phyloP scores from a whole-genome alignment of 2,797 vertebrate genomes.

The Siniperca undulata region DNA sequence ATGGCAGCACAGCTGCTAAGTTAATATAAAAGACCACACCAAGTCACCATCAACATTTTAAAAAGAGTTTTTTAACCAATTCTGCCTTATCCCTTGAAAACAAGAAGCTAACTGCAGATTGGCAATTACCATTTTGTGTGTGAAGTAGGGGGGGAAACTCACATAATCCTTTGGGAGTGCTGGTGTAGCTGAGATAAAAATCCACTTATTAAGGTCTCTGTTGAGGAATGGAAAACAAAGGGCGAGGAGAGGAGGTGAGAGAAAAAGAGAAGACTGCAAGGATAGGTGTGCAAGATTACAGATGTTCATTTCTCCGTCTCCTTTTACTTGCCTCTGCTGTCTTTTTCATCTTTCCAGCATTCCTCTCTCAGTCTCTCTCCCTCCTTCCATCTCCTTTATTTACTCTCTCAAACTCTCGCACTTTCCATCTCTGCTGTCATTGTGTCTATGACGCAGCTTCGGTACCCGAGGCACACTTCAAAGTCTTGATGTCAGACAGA shows the following conservation, averaged over 20 bases:
- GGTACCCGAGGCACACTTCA: conserved; percentile 60
- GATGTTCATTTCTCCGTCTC: conserved; percentile 59
- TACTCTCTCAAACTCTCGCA: conserved; percentile 36
- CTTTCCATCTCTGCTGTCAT: conserved; percentile 42
- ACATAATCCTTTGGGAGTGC: conserved; percentile 78
- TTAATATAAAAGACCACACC: not conserved
- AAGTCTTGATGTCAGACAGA: conserved; percentile 56
- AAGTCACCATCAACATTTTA: conserved; percentile 12
- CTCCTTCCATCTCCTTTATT: conserved; percentile 55
- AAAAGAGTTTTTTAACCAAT: conserved; percentile 27
- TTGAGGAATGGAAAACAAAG: conserved; percentile 62
- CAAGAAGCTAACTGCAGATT: conserved; percentile 57
- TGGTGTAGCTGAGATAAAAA: conserved; percentile 80
- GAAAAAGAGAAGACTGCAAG: conserved; percentile 41
- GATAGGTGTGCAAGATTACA: conserved; percentile 61
- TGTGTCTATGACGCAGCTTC: conserved; percentile 52
- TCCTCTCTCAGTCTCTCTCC: conserved; percentile 23
- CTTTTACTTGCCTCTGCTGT: conserved; percentile 21
- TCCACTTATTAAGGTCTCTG: conserved; percentile 80
- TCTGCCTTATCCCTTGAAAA: conserved; percentile 58
- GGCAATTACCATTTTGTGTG: conserved; percentile 76
- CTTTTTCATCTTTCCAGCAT: conserved; percentile 26
- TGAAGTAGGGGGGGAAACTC: conserved; percentile 34
- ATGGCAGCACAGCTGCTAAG: not conserved
- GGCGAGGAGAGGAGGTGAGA: conserved; percentile 42